These are phyloP conservation scores for Stegodyphus dumicola DNA, from an alignment of 1,140 invertebrate species.

Conservation along the genomic window DNA sequence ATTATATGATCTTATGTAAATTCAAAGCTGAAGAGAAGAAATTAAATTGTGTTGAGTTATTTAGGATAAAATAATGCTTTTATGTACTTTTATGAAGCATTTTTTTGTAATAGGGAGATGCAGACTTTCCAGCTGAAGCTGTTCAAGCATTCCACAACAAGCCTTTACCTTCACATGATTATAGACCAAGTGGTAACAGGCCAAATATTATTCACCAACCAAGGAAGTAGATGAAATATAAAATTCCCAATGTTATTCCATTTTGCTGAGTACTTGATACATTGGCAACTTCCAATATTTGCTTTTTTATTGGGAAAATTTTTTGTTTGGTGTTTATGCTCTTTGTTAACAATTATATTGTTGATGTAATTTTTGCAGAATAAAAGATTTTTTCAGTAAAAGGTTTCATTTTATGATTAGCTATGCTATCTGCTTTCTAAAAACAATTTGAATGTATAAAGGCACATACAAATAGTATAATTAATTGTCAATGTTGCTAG, in stretches of 20 bases:
- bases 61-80: no score
- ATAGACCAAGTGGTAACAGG: constrained; percentile 72
- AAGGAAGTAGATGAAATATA: constrained; percentile 74
- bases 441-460: no score
- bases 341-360: constrained; percentile 14
- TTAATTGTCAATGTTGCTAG: no score
- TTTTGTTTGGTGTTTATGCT: constrained; percentile 53
- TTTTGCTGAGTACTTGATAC: constrained; percentile 7
- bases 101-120: constrained; percentile 75
- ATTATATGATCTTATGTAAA: no score
- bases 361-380: constrained; percentile 11
- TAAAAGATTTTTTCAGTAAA: constrained; percentile 46
- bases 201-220: constrained; percentile 79
- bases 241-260: constrained; percentile 3
- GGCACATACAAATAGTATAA: no score
- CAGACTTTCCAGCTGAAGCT: constrained; percentile 88
- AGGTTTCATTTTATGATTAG: background rate
- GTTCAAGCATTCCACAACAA: constrained; percentile 81
- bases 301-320: constrained; percentile 25
- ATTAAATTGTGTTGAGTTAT: no score
- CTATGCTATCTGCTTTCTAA: no score
- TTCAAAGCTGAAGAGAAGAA: no score
- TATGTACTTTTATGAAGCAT: no score
- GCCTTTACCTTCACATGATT: constrained; percentile 76
- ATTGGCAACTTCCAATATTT: constrained; percentile 17